Evolutionary conservation across 2,113 vertebrate genomes (phyloP).

Genomic region (Lipophrys pholis): DNA sequence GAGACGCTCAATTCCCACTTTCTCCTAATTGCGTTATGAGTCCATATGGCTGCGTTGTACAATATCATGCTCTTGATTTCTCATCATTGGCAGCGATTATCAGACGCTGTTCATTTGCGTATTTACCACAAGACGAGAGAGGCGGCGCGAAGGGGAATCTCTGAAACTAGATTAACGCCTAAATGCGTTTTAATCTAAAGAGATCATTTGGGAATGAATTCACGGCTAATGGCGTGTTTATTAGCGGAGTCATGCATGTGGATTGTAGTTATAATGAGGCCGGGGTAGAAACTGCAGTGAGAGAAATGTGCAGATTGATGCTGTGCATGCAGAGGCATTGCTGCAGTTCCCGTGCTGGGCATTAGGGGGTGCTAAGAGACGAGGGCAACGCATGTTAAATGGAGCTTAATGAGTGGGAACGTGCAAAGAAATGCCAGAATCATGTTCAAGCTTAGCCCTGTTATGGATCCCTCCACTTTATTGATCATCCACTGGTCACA

Average conservation of each 20-base stretch:
- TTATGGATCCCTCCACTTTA: constrained; percentile 72
- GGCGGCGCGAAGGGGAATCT: constrained; percentile 17
- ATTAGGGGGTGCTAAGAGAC: constrained; percentile 76
- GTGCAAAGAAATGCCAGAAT: neutral
- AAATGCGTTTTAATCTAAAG: constrained; percentile 58
- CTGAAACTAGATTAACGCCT: constrained; percentile 47
- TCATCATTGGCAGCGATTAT: constrained; percentile 46
- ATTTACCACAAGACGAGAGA: constrained; percentile 54
- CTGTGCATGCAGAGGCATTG: neutral
- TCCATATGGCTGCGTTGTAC: constrained; percentile 48
- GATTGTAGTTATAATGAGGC: constrained; percentile 32
- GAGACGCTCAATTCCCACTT: constrained; percentile 27
- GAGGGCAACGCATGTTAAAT: neutral
- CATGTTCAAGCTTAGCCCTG: constrained; percentile 15
- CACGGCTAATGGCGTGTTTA: constrained; percentile 45
- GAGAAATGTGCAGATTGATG: neutral
- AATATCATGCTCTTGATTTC: constrained; percentile 45
- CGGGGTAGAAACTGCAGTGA: constrained; percentile 3
- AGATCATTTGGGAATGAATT: constrained; percentile 51
- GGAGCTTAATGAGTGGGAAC: neutral
- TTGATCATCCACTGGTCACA: constrained; percentile 75
- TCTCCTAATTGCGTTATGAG: constrained; percentile 58
- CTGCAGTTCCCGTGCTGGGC: constrained; percentile 69
- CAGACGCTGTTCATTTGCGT: constrained; percentile 55
- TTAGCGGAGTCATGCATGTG: constrained; percentile 39